Base-by-base conservation (phyloP, 37 sponge, comb jelly and placozoan species). In the Ianthella basta region DNA sequence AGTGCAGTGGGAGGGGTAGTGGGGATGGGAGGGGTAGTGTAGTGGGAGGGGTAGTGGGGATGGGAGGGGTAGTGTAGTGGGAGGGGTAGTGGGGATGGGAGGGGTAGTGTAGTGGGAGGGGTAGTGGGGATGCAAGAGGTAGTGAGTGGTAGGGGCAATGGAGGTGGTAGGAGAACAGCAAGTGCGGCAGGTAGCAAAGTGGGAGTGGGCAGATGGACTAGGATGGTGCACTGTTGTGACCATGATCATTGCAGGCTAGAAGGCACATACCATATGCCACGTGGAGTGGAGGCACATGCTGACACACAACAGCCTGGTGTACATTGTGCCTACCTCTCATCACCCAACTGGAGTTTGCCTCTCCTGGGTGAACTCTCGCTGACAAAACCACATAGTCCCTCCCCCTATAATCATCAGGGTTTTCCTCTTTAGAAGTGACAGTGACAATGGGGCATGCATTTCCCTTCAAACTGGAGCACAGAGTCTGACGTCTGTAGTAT, bases 361-460 rank as follows among this genome's bases (percentile, higher is more conserved):
- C 93, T 27, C 93, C 93, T 54, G 93, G 93, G 72, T 88, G 93
- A 13, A 92, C 93, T 41, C 93, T 59, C 3, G 85, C 85, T 44
- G 89, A 69, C 24, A 92, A 55, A 13, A 92, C 83, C 35, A 92
- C 78, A 64, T 92, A 92, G 36, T 92, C 78, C 32, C 54, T 13
- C 15, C 54, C 41, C 20, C n/a, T 21, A 38, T 23, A 32, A 39
- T 0, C 68, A 20, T 1, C 36, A 40, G 41, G n/a, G 50, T 67
- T 29, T 67, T 59, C 59, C 10, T 68, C 77, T n/a, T 20, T 44
- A 5, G 72, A 41, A 3, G 91, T 91, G 82, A 94, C 91, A 20
- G 91, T 91, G 32, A 94, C 55, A 14, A 93, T 50, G 53, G 89
- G 83, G 59, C 91, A 90, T 15, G 60, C 44, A 80, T 90, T 84